Conservation (phyloP, 2,797 vertebrate species). For the Amniataba percoides region DNA sequence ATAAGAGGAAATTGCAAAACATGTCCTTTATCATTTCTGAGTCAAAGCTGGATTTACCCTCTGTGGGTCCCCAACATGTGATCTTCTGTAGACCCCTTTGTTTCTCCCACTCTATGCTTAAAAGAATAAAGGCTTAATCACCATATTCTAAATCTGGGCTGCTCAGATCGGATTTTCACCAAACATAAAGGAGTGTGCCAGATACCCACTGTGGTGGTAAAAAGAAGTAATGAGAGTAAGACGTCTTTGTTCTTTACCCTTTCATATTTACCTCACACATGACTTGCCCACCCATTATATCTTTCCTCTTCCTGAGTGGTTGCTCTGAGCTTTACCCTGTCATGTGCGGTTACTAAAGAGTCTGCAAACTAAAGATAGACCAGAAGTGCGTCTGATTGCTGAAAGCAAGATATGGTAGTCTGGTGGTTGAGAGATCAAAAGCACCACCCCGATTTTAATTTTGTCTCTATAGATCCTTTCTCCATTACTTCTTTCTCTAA, state of each 20-base stretch:
- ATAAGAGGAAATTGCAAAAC: too few species aligned
- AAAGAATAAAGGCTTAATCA: not conserved
- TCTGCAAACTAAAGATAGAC: not conserved
- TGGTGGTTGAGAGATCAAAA: not conserved
- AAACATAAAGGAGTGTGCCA: too few species aligned
- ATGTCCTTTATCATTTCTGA: too few species aligned
- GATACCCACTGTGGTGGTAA: not conserved
- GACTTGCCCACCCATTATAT: too few species aligned
- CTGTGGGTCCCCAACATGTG: too few species aligned
- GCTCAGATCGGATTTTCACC: too few species aligned
- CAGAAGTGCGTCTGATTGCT: not conserved
- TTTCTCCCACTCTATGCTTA: too few species aligned
- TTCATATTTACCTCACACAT: not conserved
- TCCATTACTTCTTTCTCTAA: not conserved
- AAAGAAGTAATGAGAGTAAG: conserved; percentile 3
- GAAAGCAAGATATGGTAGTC: too few species aligned
- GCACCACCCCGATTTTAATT: not conserved
- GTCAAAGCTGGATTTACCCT: too few species aligned
- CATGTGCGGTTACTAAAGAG: not conserved
- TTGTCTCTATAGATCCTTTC: not conserved
- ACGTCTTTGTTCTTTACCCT: not conserved
- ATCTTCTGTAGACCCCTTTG: too few species aligned
- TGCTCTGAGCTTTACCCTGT: not conserved
- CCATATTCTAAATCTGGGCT: not conserved
- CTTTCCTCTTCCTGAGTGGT: not conserved